Evolutionary conservation across 1,140 invertebrate genomes (phyloP).

Genomic region (Lepidurus apus): DNA sequence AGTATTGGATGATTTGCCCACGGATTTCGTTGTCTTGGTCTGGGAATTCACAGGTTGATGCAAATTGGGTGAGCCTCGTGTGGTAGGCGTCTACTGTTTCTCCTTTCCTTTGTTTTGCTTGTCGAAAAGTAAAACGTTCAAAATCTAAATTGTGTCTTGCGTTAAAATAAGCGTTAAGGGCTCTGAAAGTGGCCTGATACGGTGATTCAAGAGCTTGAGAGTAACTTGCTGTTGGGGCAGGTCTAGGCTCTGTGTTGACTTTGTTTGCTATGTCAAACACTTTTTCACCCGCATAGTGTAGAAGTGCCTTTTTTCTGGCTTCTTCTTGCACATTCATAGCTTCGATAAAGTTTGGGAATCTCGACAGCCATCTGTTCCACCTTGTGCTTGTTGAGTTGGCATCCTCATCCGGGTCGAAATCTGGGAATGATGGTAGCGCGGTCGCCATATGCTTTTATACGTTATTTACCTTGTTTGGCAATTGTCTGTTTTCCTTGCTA

Average conservation of each 20-base stretch:
- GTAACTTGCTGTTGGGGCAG: constrained; percentile 17
- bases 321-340: constrained; percentile 34
- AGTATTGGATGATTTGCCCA: not conserved
- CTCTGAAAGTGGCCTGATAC: not conserved
- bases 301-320: constrained; percentile 31
- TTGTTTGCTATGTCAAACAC: constrained; percentile 37
- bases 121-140: constrained; percentile 27
- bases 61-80: constrained; percentile 15
- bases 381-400: not conserved
- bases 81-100: constrained; percentile 30
- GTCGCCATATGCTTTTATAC: constrained; percentile 23
- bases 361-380: constrained; percentile 34
- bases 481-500: not conserved
- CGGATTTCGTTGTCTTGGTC: constrained; percentile 25
- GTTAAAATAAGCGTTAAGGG: constrained; percentile 24
- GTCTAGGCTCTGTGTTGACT: constrained; percentile 23
- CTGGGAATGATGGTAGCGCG: constrained; percentile 27
- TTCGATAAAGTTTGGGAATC: constrained; percentile 32
- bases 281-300: constrained; percentile 35
- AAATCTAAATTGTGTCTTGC: constrained; percentile 25
- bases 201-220: constrained; percentile 1
- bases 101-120: constrained; percentile 26
- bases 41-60: constrained; percentile 11
- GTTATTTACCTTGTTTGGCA: not conserved
- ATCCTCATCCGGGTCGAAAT: constrained; percentile 24